Evolutionary conservation across 2,113 vertebrate species (phyloP).

Genomic region (Phalacrocorax pelagicus): DNA sequence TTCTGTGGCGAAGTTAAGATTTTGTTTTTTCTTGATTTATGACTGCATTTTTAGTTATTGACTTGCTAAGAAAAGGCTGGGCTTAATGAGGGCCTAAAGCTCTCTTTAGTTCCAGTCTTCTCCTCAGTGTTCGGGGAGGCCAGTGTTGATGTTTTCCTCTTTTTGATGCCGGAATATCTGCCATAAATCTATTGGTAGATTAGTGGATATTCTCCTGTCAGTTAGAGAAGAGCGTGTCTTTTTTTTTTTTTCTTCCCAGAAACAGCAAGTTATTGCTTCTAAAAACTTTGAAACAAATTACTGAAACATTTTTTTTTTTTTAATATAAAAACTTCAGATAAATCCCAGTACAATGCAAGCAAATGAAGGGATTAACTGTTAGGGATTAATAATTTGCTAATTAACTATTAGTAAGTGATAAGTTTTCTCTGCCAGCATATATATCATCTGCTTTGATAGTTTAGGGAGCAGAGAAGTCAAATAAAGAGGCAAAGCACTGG

Average conservation of each 20-base stretch:
- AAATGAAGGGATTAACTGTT: neutral
- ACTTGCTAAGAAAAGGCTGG: neutral
- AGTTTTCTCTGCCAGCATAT: neutral
- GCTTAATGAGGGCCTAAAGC: neutral
- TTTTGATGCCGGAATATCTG: neutral
- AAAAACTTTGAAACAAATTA: neutral
- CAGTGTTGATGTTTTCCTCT: neutral
- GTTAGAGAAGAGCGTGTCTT: neutral
- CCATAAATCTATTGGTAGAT: neutral
- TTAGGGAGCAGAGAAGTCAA: neutral
- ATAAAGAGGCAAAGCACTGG: slow-evolving; percentile 9
- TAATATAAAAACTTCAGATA: neutral
- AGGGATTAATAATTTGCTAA: neutral
- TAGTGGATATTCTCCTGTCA: neutral
- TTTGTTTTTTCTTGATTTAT: neutral
- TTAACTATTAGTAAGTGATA: neutral
- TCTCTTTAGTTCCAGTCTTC: neutral
- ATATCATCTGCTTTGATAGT: neutral
- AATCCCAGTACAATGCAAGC: neutral
- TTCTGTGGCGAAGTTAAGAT: neutral
- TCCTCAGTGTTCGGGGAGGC: neutral
- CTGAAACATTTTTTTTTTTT: neutral
- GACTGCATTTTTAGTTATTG: neutral
- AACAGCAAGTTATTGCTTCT: neutral
- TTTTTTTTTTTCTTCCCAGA: neutral